phyloP scores from a whole-genome alignment of 2,113 vertebrate genomes.

The Sylvia atricapilla region DNA sequence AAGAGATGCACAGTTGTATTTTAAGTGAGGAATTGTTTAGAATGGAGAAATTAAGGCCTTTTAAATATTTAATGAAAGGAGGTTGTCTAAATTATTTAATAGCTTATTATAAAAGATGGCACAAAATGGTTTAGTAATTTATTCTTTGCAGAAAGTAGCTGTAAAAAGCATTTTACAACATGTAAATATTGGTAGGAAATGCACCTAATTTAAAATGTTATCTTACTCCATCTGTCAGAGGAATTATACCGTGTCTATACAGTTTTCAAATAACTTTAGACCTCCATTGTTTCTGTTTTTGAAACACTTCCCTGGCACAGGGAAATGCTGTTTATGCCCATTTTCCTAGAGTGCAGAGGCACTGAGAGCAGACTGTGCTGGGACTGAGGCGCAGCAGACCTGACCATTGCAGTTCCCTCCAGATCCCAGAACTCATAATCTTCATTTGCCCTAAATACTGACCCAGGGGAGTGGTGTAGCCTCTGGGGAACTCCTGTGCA shows the following conservation, averaged over 20 bases:
- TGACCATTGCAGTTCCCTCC: neutral
- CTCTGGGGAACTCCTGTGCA: neutral
- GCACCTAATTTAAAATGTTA: neutral
- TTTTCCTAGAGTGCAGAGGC: neutral
- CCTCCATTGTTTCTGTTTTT: neutral
- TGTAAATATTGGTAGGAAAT: constrained; percentile 35
- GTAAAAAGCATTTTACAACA: constrained; percentile 49
- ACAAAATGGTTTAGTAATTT: constrained; percentile 48
- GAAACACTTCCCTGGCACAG: neutral
- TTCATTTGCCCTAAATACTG: neutral
- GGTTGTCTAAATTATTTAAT: constrained; percentile 62
- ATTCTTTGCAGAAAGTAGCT: constrained; percentile 34
- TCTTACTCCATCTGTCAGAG: neutral
- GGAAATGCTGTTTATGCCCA: neutral
- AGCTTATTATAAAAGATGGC: constrained; percentile 44
- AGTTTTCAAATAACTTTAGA: neutral
- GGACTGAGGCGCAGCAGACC: fast-evolving
- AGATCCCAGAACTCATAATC: neutral
- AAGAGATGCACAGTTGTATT: neutral
- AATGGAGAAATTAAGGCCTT: constrained; percentile 50
- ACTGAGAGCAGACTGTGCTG: neutral
- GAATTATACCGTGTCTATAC: neutral
- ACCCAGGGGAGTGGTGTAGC: neutral
- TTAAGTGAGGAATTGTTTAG: constrained; percentile 8
- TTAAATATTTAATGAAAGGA: constrained; percentile 60